Evolutionary conservation across 2,888 invertebrate genomes (phyloP), one percentile per base, ranked within the genome.

Genomic region (Zootermopsis nevadensis): DNA sequence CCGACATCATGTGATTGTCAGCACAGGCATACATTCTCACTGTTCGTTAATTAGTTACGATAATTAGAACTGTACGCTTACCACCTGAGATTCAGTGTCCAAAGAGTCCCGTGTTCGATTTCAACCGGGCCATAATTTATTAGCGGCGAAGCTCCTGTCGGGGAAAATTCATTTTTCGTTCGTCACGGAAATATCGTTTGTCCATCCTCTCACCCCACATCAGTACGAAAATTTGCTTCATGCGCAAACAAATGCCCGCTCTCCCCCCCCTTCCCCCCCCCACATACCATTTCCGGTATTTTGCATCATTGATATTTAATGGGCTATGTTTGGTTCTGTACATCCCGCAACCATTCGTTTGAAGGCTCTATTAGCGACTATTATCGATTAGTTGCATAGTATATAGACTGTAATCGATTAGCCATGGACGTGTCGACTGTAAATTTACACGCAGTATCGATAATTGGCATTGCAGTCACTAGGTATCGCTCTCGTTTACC

Each of bases 401-500:
- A 60, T 12, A 60, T 27, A 60, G 60, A 60, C 60, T 33, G 77
- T 55, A 79, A 79, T 79, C 79, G 79, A 79, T 79, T 66, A 79
- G 53, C 33, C 48, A 27, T 7, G 77, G 27, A 60, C 79, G 79
- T 79, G 79, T 66, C 79, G 79, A 66, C 79, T 79, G 79, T 79
- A 79, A 79, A 79, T 79, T 79, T 79, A 66, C 79, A 79, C 79
- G 30, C 66, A 33, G 79, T 66, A 35, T 66, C 35, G 60, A 66
- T 79, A 79, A 79, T 66, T 79, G 77, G 76, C 27, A n/a, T n/a
- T n/a, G 27, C 15, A 53, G 53, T 53, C 8, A 12, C n/a, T n/a
- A 38, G 74, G 35, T 22, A 31, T 33, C 7, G 69, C 33, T 33
- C 69, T 24, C 69, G 19, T 69, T 69, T 69, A 22, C 33, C 15